Evolutionary conservation across 1,140 invertebrate species (phyloP).

Genomic region (Drosophila oshimai): DNA sequence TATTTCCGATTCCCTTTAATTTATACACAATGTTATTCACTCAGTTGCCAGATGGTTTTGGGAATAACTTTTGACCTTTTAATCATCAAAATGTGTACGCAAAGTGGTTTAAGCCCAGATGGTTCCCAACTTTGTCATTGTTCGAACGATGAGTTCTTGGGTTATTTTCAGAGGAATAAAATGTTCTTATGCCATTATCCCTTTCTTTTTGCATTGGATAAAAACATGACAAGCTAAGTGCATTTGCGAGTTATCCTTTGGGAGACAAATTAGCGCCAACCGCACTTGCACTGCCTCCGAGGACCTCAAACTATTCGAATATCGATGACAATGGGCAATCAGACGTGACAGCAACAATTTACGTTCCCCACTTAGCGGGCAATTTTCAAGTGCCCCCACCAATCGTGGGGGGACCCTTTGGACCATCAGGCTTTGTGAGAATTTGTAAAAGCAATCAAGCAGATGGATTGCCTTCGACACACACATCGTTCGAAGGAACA

Average conservation of each 20-base stretch:
- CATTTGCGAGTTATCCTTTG: neutral
- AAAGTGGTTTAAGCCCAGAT: slow-evolving; percentile 7
- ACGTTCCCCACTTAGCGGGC: slow-evolving; percentile 12
- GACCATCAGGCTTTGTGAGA: neutral
- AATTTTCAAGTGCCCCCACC: slow-evolving; percentile 25
- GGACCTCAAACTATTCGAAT: slow-evolving; percentile 16
- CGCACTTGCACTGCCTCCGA: neutral
- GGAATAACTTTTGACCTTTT: slow-evolving; percentile 38
- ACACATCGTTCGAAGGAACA: slow-evolving; percentile 19
- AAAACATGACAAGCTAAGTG: neutral
- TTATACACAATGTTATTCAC: neutral
- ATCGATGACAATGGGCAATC: slow-evolving; percentile 7
- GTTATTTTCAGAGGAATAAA: neutral
- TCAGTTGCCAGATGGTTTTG: slow-evolving; percentile 8
- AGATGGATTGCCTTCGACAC: slow-evolving; percentile 56
- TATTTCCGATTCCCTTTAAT: neutral
- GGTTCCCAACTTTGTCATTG: neutral
- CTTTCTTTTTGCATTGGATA: slow-evolving; percentile 3
- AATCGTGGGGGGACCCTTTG: too few relatives aligned
- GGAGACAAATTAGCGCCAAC: slow-evolving; percentile 3
- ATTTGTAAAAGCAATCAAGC: slow-evolving; percentile 51
- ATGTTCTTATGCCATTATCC: neutral
- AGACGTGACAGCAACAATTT: slow-evolving; percentile 22
- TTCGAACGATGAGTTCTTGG: neutral
- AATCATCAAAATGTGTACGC: slow-evolving; percentile 19